Base-by-base conservation (phyloP, 1,140 invertebrate species). In the Pogonomyrmex californicus region DNA sequence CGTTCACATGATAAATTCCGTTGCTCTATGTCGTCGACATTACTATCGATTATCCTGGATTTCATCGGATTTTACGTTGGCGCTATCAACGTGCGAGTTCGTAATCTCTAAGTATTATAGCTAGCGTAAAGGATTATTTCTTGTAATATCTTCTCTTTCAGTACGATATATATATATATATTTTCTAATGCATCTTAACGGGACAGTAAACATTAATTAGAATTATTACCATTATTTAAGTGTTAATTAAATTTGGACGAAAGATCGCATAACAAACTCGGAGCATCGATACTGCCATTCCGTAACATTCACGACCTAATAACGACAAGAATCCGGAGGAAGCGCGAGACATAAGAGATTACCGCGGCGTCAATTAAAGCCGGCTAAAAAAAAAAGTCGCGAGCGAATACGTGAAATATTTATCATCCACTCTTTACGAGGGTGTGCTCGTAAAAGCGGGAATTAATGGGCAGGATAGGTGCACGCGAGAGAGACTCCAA, bases 31-130 rank as follows among this genome's bases (percentile, higher is more conserved):
- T 23, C 79, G 68, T 73, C 47, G 60, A 66, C 81, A 68, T 87
- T 87, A 85, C 81, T 85, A 87, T 75, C 71, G 81, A 87, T 83
- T 83, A 78, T 65, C 86, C 70, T 23, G 70, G 71, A 87, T 85
- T 85, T 85, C 65, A 41, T 66, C 82, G 82, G 71, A 78, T 85
- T 85, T 85, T 65, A 78, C 44, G 47, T 77, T 38, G 41, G 30
- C 30, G 41, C 17, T 60, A 75, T 83, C 79, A 60, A 73, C 54
- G 41, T 12, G 68, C 56, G 66, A 83, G 54, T 68, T 23, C 65
- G 30, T 68, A 68, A 73, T 60, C 79, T 41, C 41, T 14, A 23
- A 36, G 44, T 60, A 49, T 73, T 44, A 51, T 12, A 66, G 44
- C 38, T 49, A 33, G 12, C 49, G 5, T 71, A 38, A 30, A 71